phyloP scores from a whole-genome alignment of 2,113 vertebrate species.

The Phaethon lepturus region DNA sequence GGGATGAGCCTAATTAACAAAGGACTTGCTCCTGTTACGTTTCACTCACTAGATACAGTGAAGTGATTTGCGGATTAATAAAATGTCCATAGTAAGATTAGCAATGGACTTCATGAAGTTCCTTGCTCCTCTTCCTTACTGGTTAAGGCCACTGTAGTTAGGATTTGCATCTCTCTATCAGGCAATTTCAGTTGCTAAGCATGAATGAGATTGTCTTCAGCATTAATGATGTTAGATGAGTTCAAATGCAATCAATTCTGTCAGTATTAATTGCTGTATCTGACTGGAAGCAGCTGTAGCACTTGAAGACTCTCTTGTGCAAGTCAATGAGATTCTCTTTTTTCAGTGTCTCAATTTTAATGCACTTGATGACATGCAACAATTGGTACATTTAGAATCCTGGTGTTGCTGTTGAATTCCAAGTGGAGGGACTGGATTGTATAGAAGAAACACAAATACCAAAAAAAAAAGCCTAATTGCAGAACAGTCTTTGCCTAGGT shows the following conservation, averaged over 20 bases:
- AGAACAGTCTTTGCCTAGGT: neutral
- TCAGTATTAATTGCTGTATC: constrained; percentile 42
- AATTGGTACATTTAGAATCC: constrained; percentile 19
- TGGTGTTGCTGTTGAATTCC: neutral
- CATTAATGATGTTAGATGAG: constrained; percentile 9
- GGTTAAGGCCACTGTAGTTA: neutral
- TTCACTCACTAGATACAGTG: neutral
- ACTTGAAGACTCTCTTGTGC: constrained; percentile 25
- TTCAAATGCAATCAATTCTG: constrained; percentile 37
- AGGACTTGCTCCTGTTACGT: neutral
- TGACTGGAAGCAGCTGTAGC: constrained; percentile 60
- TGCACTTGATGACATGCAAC: neutral
- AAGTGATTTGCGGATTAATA: neutral
- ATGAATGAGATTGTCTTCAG: constrained; percentile 1
- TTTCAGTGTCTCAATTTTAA: neutral
- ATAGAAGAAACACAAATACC: neutral
- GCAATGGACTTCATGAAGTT: neutral
- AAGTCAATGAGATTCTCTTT: constrained; percentile 31
- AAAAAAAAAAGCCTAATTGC: neutral
- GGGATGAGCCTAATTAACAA: too few relatives aligned
- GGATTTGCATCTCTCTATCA: neutral
- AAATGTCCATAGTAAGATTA: neutral
- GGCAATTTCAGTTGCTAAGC: neutral
- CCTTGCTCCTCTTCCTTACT: neutral
- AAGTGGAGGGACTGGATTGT: neutral